These are phyloP conservation scores for Schizopygopsis malacanthus DNA, from an alignment of 2,797 vertebrate genomes.

Conservation along the genomic window DNA sequence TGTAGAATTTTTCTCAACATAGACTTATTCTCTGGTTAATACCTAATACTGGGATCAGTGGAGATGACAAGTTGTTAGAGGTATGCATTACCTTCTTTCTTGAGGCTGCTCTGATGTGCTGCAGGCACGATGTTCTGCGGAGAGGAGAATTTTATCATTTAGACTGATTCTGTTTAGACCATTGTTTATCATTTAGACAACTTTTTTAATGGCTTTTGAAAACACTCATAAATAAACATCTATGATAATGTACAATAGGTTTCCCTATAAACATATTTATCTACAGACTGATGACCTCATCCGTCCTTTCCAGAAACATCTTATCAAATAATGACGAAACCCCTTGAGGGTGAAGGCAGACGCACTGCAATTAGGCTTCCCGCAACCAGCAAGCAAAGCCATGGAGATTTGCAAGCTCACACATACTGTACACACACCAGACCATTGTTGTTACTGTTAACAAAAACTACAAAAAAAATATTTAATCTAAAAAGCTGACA, in stretches of 20 bases:
- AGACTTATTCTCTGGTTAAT: conserved; percentile 20
- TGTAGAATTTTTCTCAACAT: conserved; percentile 12
- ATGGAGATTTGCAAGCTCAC: conserved; percentile 20
- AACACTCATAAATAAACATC: background rate
- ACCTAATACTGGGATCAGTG: conserved; percentile 23
- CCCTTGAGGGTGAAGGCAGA: background rate
- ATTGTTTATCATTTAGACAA: background rate
- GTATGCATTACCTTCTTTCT: conserved; percentile 87
- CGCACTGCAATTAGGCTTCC: background rate
- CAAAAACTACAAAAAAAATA: background rate
- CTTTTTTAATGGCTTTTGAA: background rate
- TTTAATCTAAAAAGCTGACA: too few relatives aligned
- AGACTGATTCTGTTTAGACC: background rate
- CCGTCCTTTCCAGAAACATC: conserved; percentile 28
- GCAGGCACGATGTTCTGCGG: conserved; percentile 86
- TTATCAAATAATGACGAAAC: conserved; percentile 27
- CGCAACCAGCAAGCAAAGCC: conserved; percentile 42
- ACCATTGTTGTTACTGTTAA: background rate
- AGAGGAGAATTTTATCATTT: conserved; percentile 49
- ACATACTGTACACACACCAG: background rate
- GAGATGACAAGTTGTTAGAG: conserved; percentile 40
- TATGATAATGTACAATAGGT: background rate
- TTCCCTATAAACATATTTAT: background rate
- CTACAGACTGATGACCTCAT: conserved; percentile 7
- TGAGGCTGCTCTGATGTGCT: conserved; percentile 81